Percentiles rank a stretch among this genome's conserved stretches.
These are phyloP conservation scores for Penaeus chinensis DNA, from an alignment of 1,140 invertebrate genomes.

Conservation along the genomic window DNA sequence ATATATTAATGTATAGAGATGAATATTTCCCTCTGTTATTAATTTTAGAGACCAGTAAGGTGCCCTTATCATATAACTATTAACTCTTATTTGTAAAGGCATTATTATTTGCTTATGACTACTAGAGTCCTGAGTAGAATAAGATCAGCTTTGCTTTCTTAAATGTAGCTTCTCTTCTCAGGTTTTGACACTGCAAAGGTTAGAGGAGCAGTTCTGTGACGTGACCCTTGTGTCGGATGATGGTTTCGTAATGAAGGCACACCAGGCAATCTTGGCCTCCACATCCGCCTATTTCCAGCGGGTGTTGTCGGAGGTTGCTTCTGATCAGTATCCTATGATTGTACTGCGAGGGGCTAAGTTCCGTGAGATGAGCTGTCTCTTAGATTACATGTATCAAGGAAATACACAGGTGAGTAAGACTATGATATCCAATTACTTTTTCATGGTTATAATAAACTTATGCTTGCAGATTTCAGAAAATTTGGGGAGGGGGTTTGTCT, in stretches of 20 bases:
- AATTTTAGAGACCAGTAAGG: too few species aligned
- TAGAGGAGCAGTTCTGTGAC: conserved; percentile 47
- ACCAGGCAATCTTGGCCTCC: conserved; percentile 45
- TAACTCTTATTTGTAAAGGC: too few species aligned
- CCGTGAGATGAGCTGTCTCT: conserved; percentile 17
- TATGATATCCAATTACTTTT: too few species aligned
- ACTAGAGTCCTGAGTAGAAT: too few species aligned
- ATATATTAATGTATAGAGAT: too few species aligned
- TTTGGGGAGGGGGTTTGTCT: too few species aligned
- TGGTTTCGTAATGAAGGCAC: conserved; percentile 47
- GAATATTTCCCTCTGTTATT: too few species aligned
- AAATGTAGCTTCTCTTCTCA: not conserved
- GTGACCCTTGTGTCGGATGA: conserved; percentile 49
- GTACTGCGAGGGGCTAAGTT: conserved; percentile 38
- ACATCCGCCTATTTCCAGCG: conserved; percentile 43
- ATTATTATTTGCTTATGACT: too few species aligned
- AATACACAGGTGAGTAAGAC: conserved; percentile 31
- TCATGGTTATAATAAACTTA: too few species aligned
- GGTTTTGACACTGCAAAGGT: conserved; percentile 41
- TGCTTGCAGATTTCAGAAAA: too few species aligned
- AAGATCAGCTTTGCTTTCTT: too few species aligned
- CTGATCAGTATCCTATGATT: conserved; percentile 37
- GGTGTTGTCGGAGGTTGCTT: conserved; percentile 8
- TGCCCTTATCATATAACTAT: too few species aligned
- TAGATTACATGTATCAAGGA: conserved; percentile 53